Evolutionary conservation across 1,140 invertebrate genomes (phyloP), one percentile per base, ranked within the genome.

Genomic region (Maniola jurtina): DNA sequence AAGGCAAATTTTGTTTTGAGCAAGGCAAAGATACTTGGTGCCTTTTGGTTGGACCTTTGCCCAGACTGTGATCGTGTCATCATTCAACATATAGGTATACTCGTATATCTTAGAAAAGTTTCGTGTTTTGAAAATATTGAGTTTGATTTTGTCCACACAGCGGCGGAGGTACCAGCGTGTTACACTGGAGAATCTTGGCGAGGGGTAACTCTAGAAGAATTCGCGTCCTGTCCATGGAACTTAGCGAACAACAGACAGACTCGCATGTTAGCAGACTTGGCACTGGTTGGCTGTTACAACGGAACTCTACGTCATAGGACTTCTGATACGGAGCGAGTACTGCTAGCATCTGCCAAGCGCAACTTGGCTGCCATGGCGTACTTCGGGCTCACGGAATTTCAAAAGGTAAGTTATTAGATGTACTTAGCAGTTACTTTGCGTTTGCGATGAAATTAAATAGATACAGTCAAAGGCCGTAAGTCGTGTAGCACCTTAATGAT

Each of bases 201-300:
- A 9, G 93, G 93, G 40, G 94, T 94, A 0, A 90, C 92, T 36
- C 88, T 98, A 6, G 94, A 96, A 66, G 94, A 98, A 86, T 99
- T 99, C 89, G 94, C 98, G 75, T 91, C 92, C 25, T 99, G 99
- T 88, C 94, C 94, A 8, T 95, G 95, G 79, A 99, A 99, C 93
- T 92, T 99, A 77, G 99, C 98, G 11, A 95, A 95, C 75, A 99
- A 99, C 91, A 93, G 98, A 64, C 98, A 99, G 92, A 99, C 98
- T 0, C 92, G 99, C 75, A 99, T 99, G 99, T 88, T 99, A 68
- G 97, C 98, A 40, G 97, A 99, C 92, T 91, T 99, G 68, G 96
- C 96, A 61, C 92, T 99, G 52, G 95, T 99, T 15, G 97, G 98
- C 60, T 99, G 99, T 90, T 99, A 99, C 91, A 98, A 98, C 89